Conservation (phyloP, 1,140 invertebrate species). For the Nymphalis io region DNA sequence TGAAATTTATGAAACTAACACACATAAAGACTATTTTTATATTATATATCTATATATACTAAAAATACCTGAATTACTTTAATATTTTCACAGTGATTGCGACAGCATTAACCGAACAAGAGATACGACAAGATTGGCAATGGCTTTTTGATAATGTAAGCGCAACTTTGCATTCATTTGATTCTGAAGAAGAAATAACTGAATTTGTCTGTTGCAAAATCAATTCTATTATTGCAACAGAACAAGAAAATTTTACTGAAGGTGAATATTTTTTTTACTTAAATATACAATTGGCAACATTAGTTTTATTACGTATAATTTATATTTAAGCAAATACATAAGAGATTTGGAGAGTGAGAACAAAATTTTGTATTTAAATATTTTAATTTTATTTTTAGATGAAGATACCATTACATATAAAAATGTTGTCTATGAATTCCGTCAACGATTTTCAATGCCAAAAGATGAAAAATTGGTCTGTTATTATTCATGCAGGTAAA, state of each 20-base stretch:
- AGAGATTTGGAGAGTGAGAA: too few relatives aligned
- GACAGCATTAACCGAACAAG: conserved; percentile 90
- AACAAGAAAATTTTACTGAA: conserved; percentile 81
- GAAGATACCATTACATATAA: conserved; percentile 91
- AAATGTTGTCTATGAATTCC: conserved; percentile 91
- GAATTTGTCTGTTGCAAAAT: conserved; percentile 98
- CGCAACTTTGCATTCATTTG: conserved; percentile 93
- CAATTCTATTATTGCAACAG: conserved; percentile 91
- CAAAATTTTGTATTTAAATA: too few relatives aligned
- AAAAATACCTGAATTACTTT: not conserved
- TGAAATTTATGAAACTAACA: too few relatives aligned
- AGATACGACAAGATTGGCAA: conserved; percentile 96
- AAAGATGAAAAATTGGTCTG: conserved; percentile 97
- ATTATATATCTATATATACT: too few relatives aligned
- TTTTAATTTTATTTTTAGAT: conserved; percentile 81
- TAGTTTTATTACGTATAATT: too few relatives aligned
- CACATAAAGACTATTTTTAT: too few relatives aligned
- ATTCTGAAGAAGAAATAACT: conserved; percentile 95
- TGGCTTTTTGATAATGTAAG: conserved; percentile 95
- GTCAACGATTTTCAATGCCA: conserved; percentile 93
- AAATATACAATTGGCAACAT: not conserved
- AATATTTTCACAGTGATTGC: conserved; percentile 87
- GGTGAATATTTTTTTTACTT: conserved; percentile 58
- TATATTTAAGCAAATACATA: too few relatives aligned
- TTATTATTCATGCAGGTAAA: conserved; percentile 95